These are phyloP conservation scores for Thinocorus orbignyianus DNA, from an alignment of 2,113 vertebrate genomes.

Conservation along the genomic window DNA sequence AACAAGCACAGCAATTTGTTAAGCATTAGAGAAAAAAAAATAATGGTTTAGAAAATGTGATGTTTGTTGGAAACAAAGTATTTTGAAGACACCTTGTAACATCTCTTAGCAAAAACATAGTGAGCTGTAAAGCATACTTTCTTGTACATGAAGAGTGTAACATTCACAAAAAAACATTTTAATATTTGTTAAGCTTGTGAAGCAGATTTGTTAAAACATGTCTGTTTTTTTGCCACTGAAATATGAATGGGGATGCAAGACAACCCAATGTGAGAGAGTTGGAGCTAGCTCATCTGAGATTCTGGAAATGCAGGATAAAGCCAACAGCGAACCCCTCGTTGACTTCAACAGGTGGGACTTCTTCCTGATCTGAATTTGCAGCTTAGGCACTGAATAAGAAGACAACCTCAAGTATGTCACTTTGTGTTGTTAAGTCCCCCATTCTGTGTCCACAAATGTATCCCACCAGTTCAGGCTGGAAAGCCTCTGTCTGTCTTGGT, in stretches of 20 bases:
- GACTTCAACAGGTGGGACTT: background rate
- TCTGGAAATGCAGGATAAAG: background rate
- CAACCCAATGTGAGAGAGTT: background rate
- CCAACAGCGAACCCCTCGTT: rapidly evolving
- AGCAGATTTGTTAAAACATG: background rate
- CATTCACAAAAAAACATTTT: background rate
- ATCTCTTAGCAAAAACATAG: background rate
- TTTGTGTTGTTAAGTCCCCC: background rate
- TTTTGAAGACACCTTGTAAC: conserved; percentile 11
- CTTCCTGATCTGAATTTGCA: background rate
- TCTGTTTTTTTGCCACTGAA: background rate
- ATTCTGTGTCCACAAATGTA: background rate
- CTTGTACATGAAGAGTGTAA: background rate
- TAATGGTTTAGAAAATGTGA: background rate
- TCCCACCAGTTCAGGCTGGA: background rate
- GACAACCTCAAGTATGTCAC: background rate
- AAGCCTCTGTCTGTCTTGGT: background rate
- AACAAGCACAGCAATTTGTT: background rate
- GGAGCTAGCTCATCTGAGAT: background rate
- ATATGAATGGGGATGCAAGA: background rate
- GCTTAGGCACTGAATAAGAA: background rate
- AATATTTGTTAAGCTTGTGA: background rate
- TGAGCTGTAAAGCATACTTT: background rate
- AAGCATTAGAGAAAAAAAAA: conserved; percentile 2
- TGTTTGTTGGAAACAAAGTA: conserved; percentile 7